Conservation (phyloP, 2,888 invertebrate species). For the Leptura quadrifasciata region DNA sequence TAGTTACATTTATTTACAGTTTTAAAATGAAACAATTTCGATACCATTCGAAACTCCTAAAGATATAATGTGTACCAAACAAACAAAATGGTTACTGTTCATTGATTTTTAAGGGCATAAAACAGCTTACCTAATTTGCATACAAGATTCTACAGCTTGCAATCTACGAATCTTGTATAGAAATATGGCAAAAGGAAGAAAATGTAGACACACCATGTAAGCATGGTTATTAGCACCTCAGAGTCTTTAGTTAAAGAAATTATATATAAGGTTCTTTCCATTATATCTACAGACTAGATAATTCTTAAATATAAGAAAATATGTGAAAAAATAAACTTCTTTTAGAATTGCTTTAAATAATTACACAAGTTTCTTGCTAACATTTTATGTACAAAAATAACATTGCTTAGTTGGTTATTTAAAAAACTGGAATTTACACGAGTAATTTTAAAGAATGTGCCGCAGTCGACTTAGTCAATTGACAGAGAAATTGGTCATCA, state of each 20-base stretch:
- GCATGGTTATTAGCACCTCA: slow-evolving; percentile 53
- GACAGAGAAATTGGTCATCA: too few relatives aligned
- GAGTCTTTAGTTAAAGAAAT: slow-evolving; percentile 47
- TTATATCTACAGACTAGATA: slow-evolving; percentile 59
- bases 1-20: background rate
- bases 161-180: slow-evolving; percentile 18
- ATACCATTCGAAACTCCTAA: background rate
- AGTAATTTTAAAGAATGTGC: background rate
- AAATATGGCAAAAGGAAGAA: slow-evolving; percentile 32
- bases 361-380: slow-evolving; percentile 33
- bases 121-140: slow-evolving; percentile 13
- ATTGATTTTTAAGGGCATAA: slow-evolving; percentile 6
- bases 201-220: slow-evolving; percentile 18
- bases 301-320: slow-evolving; percentile 47
- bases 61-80: slow-evolving; percentile 30
- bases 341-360: slow-evolving; percentile 33
- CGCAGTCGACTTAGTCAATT: too few relatives aligned
- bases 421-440: background rate
- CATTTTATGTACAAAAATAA: slow-evolving; percentile 1
- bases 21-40: slow-evolving; percentile 14
- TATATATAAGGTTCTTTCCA: slow-evolving; percentile 46
- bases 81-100: background rate
- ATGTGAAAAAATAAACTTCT: slow-evolving; percentile 48
- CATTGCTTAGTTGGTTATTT: background rate
- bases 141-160: slow-evolving; percentile 20